Percentiles rank a stretch among this genome's conserved stretches.
Conservation (phyloP, 2,888 invertebrate species). For the Xestoiulus laeticollis region DNA sequence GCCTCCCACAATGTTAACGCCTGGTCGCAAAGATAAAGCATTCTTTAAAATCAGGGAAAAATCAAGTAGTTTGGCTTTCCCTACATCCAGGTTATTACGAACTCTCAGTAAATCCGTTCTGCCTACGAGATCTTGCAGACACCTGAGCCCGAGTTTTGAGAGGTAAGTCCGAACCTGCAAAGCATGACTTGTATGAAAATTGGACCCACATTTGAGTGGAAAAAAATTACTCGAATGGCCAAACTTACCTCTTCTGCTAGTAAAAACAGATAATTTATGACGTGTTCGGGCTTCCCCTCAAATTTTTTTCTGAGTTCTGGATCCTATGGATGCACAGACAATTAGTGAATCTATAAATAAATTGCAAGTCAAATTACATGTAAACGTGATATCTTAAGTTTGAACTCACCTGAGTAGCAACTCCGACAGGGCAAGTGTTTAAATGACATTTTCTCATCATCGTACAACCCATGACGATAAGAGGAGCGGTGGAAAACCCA, state of each 20-base stretch:
- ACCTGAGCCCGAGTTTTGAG: slow-evolving; percentile 88
- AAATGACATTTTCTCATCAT: slow-evolving; percentile 99
- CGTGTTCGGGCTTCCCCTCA: slow-evolving; percentile 96
- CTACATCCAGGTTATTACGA: slow-evolving; percentile 73
- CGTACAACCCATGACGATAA: slow-evolving; percentile 97
- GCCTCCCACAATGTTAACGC: slow-evolving; percentile 89
- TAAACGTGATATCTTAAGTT: neutral
- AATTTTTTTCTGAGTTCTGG: slow-evolving; percentile 94
- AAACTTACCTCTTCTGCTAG: slow-evolving; percentile 89
- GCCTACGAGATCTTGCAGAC: slow-evolving; percentile 90
- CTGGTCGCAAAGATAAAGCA: slow-evolving; percentile 88
- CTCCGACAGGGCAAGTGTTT: slow-evolving; percentile 98
- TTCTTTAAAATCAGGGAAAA: slow-evolving; percentile 86
- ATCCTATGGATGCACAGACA: slow-evolving; percentile 68
- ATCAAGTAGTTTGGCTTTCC: slow-evolving; percentile 86
- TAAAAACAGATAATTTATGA: slow-evolving; percentile 97
- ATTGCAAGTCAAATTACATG: neutral
- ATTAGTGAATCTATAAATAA: slow-evolving; percentile 16
- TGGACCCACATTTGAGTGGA: too few species aligned
- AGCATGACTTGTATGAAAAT: neutral
- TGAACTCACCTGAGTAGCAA: slow-evolving; percentile 83
- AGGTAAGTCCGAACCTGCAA: slow-evolving; percentile 83
- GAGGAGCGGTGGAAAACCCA: slow-evolving; percentile 97
- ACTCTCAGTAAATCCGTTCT: slow-evolving; percentile 87
- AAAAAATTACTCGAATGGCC: neutral